Evolutionary conservation across 2,888 invertebrate species (phyloP), one percentile per base, ranked within the genome.

Genomic region (Polydrusus pterygomalis): DNA sequence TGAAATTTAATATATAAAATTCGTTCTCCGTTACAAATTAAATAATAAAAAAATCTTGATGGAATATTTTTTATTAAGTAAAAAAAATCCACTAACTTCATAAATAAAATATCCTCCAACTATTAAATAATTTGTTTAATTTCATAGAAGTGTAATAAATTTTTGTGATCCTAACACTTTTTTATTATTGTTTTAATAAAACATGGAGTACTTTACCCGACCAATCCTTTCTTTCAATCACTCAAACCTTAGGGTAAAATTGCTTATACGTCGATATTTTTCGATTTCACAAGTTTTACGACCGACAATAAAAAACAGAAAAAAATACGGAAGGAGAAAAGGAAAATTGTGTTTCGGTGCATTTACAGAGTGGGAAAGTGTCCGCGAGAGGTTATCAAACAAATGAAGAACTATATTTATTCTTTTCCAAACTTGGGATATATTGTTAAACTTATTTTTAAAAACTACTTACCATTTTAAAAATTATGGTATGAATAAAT

Each of bases 191-290:
- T 38, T 60, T 60, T 38, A 60, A 60, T 60, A 60, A 60, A 60
- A 60, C 58, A 60, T 60, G 10, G 17, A 38, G 58, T 60, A 60
- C 17, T 60, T 60, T 60, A 20, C 38, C 58, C 38, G 38, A 38
- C 18, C 58, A 60, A 38, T 60, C 58, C 34, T 60, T 60, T 60
- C 25, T 60, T 60, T 60, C 58, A 60, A 60, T 60, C 38, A 60
- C 58, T 60, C 58, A 60, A 60, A 60, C 58, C 38, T 60, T n/a
- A 38, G 38, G 58, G 17, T 15, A 60, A 60, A 60, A 60, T 60
- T 60, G 58, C 58, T 60, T 60, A 60, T 38, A 60, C 58, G 58
- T 60, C 58, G 18, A 30, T 60, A 60, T 60, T 60, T 60, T 34
- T 60, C 58, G 58, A 60, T 60, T 38, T 60, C 58, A n/a, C 58